Evolutionary conservation across 1,140 invertebrate genomes (phyloP), one percentile per base, ranked within the genome.

Genomic region (Drosophila equinoxialis): DNA sequence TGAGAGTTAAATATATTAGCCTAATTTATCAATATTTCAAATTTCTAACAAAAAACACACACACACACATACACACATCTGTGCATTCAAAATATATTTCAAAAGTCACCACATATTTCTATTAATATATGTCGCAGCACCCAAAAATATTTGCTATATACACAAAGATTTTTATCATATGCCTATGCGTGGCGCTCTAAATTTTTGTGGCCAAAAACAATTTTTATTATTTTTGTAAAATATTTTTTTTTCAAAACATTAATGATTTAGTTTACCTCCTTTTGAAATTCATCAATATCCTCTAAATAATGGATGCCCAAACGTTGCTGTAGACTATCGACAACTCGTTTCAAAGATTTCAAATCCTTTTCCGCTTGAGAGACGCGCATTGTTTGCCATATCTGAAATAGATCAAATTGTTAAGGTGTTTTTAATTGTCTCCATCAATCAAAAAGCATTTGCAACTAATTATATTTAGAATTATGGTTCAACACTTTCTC

Each of bases 291-390:
- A 6, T 68, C 74, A 7, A 89, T 23, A 10, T 92, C 90, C 10
- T 92, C 90, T 68, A 91, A 64, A 78, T 89, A 90, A 65, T 85
- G 62, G 7, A 92, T 74, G 72, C 83, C 91, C 77, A 92, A 65
- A 26, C 91, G 84, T 55, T 83, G 68, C 26, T 84, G 83, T 41
- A 92, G 71, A 60, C 62, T 86, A 11, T 79, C 77, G 17, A 92
- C 62, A 17, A 89, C 73, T 5, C 68, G 70, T 55, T 78, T 74
- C 11, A 92, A 65, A 23, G 58, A 55, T 13, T 61, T 59, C 20
- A 92, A 57, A 33, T 92, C 83, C n/a, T 58, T 76, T 57, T 92
- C 84, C 45, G 91, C 57, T 20, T 82, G 77, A 11, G 70, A 67
- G 23, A 92, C 72, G 14, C 86, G 86, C 37, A 65, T 58, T 8